Conservation (phyloP, 2,888 invertebrate genomes). For the Drosophila affinis region DNA sequence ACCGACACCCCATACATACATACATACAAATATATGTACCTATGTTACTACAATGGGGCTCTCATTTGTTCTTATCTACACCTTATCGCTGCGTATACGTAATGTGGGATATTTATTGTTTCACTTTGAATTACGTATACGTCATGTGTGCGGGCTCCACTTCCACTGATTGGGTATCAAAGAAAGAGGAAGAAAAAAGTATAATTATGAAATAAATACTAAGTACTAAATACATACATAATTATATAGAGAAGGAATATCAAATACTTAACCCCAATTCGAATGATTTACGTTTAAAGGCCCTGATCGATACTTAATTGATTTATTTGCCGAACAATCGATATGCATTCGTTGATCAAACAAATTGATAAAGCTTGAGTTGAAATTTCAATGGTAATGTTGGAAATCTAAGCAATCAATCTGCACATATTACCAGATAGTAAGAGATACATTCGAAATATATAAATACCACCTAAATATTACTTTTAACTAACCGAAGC, state of each 20-base stretch:
- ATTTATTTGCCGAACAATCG: slow-evolving; percentile 14
- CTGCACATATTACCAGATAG: no score
- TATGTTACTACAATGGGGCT: neutral
- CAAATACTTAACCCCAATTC: slow-evolving; percentile 35
- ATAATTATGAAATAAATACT: slow-evolving; percentile 1
- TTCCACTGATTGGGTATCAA: slow-evolving; percentile 25
- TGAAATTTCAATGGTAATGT: no score
- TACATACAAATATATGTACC: no score
- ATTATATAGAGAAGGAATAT: slow-evolving; percentile 20
- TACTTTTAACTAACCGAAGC: no score
- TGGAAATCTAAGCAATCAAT: no score
- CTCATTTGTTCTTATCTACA: slow-evolving; percentile 31
- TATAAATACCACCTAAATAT: no score
- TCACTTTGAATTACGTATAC: slow-evolving; percentile 52
- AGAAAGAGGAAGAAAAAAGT: no score
- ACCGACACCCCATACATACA: neutral
- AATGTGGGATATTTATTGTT: slow-evolving; percentile 44
- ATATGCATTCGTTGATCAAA: slow-evolving; percentile 3
- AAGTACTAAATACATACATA: slow-evolving; percentile 5
- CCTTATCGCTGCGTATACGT: slow-evolving; percentile 59
- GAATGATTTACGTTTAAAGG: neutral
- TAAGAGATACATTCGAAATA: no score
- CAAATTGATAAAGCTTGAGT: neutral
- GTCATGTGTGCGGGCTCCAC: slow-evolving; percentile 40
- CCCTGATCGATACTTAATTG: neutral